These are phyloP conservation scores for Leistus spinibarbis DNA, from an alignment of 2,888 invertebrate species.

Conservation along the genomic window DNA sequence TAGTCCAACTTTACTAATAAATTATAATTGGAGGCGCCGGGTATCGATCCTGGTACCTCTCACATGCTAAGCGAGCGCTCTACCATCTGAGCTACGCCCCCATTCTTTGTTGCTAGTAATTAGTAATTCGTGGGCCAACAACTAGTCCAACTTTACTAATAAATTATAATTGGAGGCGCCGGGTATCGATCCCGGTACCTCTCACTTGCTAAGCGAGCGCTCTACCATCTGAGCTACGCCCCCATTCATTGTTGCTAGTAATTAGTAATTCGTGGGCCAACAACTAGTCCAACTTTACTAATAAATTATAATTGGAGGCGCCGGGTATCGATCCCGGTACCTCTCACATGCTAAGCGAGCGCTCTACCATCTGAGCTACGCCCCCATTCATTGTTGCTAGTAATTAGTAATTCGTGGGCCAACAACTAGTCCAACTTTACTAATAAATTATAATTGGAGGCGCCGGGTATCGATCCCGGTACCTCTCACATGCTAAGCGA, in stretches of 20 bases:
- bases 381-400: too few relatives aligned
- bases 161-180: conserved; percentile 57
- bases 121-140: too few relatives aligned
- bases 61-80: conserved; percentile 65
- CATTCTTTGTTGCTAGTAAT: too few relatives aligned
- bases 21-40: conserved; percentile 57
- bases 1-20: too few relatives aligned
- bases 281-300: too few relatives aligned
- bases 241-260: too few relatives aligned
- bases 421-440: too few relatives aligned
- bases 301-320: too few relatives aligned
- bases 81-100: conserved; percentile 63
- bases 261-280: too few relatives aligned
- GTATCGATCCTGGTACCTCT: conserved; percentile 65
- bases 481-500: conserved; percentile 65
- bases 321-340: conserved; percentile 63
- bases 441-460: too few relatives aligned
- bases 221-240: conserved; percentile 63
- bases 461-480: conserved; percentile 62
- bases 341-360: conserved; percentile 65
- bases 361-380: conserved; percentile 64
- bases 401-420: too few relatives aligned
- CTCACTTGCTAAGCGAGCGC: conserved; percentile 65
- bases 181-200: conserved; percentile 64
- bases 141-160: too few relatives aligned